Evolutionary conservation across 2,888 invertebrate genomes (phyloP), one percentile per base, ranked within the genome.

Genomic region (Phengaris alcon): DNA sequence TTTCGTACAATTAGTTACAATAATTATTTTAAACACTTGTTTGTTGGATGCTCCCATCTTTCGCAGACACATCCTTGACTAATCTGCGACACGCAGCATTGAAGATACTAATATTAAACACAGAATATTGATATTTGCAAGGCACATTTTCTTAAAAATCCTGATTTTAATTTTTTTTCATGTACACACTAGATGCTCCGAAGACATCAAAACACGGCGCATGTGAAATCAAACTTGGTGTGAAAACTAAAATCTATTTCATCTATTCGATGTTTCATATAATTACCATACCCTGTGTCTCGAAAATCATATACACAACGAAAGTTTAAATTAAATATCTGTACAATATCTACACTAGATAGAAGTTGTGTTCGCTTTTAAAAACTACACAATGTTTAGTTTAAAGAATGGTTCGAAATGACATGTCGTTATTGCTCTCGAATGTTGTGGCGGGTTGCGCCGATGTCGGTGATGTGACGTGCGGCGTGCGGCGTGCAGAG

Each of bases 91-190:
- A 83, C 83, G 87, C 89, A 88, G 86, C 84, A 83, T 84, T 85
- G 84, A 86, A 87, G 85, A 87, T 86, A 89, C 89, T 93, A 91
- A 90, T 83, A 93, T 92, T 92, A 92, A 92, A 93, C 93, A 92
- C 93, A 92, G 93, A 93, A 92, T 92, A 93, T 90, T 91, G 92
- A 90, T 90, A 91, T 89, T 93, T 93, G 93, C 93, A 93, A 93
- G 93, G 93, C 93, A 93, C 93, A 93, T 92, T 92, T 90, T 92
- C 87, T 91, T 93, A 88, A 90, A 90, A 93, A 93, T 93, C 91
- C 93, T 91, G 93, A 90, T 86, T 89, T 91, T 87, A 85, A 87
- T 85, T 86, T 89, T 89, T 88, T 89, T 88, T 86, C 88, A 90
- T 88, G 88, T 91, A 90, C 86, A 90, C 84, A 84, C 82, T 87